Percentiles rank a stretch among this genome's conserved stretches.
Evolutionary conservation across 92 coral and sea anemone species (phyloP).

Genomic region (Palythoa caribaeorum): DNA sequence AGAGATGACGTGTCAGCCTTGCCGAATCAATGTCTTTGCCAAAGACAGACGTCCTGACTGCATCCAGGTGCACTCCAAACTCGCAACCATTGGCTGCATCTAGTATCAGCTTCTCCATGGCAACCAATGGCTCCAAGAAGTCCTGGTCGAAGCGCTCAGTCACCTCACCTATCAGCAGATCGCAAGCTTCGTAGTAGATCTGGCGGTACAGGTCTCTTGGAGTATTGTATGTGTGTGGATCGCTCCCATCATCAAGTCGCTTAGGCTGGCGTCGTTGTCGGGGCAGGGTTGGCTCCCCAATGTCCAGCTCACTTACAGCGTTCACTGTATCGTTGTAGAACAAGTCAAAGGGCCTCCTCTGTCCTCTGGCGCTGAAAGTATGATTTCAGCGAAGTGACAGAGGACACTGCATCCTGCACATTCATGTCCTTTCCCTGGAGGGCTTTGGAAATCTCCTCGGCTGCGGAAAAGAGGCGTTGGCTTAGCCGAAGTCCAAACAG

Average conservation of each 20-base stretch:
- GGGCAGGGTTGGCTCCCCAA: slow-evolving; percentile 1
- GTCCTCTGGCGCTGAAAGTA: background rate
- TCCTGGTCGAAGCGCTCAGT: background rate
- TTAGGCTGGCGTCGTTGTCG: background rate
- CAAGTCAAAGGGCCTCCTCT: background rate
- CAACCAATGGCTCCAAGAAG: background rate
- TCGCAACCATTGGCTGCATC: background rate
- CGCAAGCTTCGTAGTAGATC: background rate
- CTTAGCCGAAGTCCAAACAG: background rate
- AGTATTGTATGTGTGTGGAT: background rate
- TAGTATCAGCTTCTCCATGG: background rate
- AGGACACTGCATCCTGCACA: background rate
- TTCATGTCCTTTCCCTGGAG: background rate
- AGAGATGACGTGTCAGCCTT: background rate
- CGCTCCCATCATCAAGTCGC: background rate
- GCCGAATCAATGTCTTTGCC: background rate
- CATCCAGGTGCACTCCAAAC: background rate
- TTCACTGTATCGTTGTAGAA: background rate
- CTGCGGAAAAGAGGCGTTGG: background rate
- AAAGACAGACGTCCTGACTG: slow-evolving; percentile 2
- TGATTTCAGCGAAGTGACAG: background rate
- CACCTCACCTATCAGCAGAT: background rate
- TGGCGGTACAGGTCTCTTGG: background rate
- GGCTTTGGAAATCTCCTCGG: slow-evolving; percentile 5
- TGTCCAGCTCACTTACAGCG: background rate